Base-by-base conservation (phyloP, 2,888 invertebrate genomes). In the Caenorhabditis plicata region DNA sequence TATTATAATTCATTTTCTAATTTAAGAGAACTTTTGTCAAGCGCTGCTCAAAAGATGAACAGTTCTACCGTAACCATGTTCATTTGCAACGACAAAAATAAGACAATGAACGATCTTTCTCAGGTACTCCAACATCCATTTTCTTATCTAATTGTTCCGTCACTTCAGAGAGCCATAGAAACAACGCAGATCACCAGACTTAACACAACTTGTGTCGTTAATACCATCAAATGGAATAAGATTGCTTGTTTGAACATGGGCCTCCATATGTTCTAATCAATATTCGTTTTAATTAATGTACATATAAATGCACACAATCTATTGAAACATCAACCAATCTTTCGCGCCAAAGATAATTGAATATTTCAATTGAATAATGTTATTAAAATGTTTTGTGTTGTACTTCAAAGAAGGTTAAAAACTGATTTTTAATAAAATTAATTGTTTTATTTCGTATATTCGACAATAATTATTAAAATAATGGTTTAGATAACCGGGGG, bases 161-260 rank as follows among this genome's bases (percentile, higher is more conserved):
- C 19, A 4, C 31, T 52, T 27, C 51, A 62, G 49, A 49, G 15
- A n/a, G 48, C 62, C n/a, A 43, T 41, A 19, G 36, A 15, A 11
- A 39, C 23, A 13, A 31, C 26, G 13, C 65, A 60, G 31, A 64
- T 77, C 22, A 62, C 70, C 20, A 69, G 78, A 42, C 73, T 76
- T 50, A 76, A 78, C 56, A 68, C 78, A 35, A 64, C 77, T 19
- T 66, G 69, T 36, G 52, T 70, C 32, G 64, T 73, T 13, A 56
- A 57, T 23, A 73, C 71, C 22, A 68, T 78, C 42, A 75, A 77
- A 51, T 78, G 71, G 75, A 49, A 58, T 41, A 71, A 73, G 44
- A 61, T 78, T 19, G 68, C 68, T 44, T 53, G 66, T 25, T 47
- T 69, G 43, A 76, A 74, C 64, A 70, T 77, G 51, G 78, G 78